Conservation (phyloP, 2,888 invertebrate genomes). For the Platycheirus albimanus region DNA sequence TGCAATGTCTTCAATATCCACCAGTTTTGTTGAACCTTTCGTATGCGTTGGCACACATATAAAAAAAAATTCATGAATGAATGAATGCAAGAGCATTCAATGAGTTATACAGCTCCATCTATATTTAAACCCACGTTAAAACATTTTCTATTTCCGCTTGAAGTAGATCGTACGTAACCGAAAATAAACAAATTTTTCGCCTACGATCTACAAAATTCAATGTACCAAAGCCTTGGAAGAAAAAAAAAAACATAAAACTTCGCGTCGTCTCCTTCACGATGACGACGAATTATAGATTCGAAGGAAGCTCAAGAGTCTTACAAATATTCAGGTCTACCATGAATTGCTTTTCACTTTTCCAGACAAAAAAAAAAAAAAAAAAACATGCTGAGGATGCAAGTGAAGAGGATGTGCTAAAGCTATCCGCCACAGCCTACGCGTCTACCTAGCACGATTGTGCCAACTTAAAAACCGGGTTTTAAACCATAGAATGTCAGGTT, state of each 20-base stretch:
- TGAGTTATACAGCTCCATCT: conserved; percentile 45
- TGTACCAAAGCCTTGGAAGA: conserved; percentile 16
- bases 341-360: conserved; percentile 71
- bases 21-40: conserved; percentile 24
- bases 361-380: too few species aligned
- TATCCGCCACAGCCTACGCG: conserved; percentile 62
- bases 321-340: conserved; percentile 48
- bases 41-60: conserved; percentile 54
- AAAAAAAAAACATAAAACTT: background rate
- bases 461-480: conserved; percentile 27
- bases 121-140: conserved; percentile 45
- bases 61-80: conserved; percentile 68
- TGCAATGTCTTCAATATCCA: conserved; percentile 26
- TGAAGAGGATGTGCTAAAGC: conserved; percentile 55
- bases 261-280: conserved; percentile 12
- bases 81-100: conserved; percentile 58
- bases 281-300: conserved; percentile 24
- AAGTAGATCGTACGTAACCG: conserved; percentile 18
- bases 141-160: conserved; percentile 69
- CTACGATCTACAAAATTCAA: conserved; percentile 54
- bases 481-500: conserved; percentile 41
- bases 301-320: conserved; percentile 46
- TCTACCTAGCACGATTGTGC: conserved; percentile 43
- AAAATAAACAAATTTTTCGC: conserved; percentile 36
- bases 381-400: conserved; percentile 40